Evolutionary conservation across 2,888 invertebrate species (phyloP), one percentile per base, ranked within the genome.

Genomic region (Lithophane leautieri): DNA sequence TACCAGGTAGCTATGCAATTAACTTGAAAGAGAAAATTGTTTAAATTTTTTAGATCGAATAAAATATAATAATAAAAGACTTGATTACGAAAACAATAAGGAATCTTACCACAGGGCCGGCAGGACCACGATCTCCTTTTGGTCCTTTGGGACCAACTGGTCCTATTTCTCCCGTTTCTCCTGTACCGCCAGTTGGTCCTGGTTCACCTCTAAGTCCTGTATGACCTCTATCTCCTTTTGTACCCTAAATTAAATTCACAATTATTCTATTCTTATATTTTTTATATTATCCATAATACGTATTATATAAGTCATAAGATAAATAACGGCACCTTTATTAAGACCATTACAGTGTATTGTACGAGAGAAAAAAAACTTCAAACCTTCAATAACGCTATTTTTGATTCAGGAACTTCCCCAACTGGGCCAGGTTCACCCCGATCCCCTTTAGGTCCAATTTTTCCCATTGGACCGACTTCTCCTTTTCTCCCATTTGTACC

Each of bases 401-500:
- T 78, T 7, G 90, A 83, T 67, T 84, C 85, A 16, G 92, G 90
- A 66, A 90, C 89, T 68, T 76, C 73, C 0, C 92, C 92, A 2
- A 86, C 85, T 7, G 87, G 89, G 0, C 92, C 92, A 4, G 88
- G 87, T 65, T 90, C 91, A 22, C 94, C 93, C 52, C 87, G 97
- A 81, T 98, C 98, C 80, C 98, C 98, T 93, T 98, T 97, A 19
- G 76, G 69, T 1, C 94, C 94, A 60, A 63, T 79, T 1, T 83
- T 88, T 11, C 95, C 94, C 8, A 73, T 70, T 6, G 86, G 82
- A 0, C 95, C 95, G 0, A 76, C 93, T 6, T 97, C 97, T 80
- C 98, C 98, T 89, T 96, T 97, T 4, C 91, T 85, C 40, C 98
- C 98, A 56, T 96, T 96, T 0, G 93, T 90, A 70, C 98, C 98